Evolutionary conservation across 2,888 invertebrate species (phyloP), one percentile per base, ranked within the genome.

Genomic region (Mythimna ferrago): DNA sequence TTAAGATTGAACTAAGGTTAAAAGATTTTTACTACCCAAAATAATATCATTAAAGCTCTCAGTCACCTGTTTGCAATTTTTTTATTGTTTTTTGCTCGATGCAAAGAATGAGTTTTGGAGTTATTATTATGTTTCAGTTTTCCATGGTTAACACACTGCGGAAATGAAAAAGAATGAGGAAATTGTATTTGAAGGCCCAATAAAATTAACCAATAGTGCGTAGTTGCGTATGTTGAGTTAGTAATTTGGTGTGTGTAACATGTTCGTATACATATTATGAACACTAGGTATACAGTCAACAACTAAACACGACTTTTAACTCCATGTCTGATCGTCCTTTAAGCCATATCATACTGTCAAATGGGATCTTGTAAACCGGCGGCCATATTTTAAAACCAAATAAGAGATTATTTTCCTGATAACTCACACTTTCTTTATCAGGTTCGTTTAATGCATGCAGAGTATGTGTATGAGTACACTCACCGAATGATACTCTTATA

Each of bases 331-430:
- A 57, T 26, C 41, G 61, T 41, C 61, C 21, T 21, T 41, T 41
- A 38, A 35, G 3, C 53, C 73, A 56, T 38, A 56, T 61, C 64
- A 72, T 48, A 32, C 41, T 38, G 32, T 64, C 65, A 73, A 57
- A 19, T 51, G 6, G 10, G 19, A 16, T 64, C 19, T 32, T 57
- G 57, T 73, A 51, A 57, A 58, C 32, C 11, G 58, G 6, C 11
- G 21, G 66, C 7, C 38, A 41, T 41, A 57, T 35, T 58, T 66
- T 35, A 58, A 48, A 65, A 5, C 11, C 41, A 66, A 66, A 44
- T 26, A 58, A 66, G 16, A 51, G 35, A 41, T 66, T 73, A 58
- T 73, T 73, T 41, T 26, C 41, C 58, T 53, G 41, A 73, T 53
- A 74, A 58, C 51, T 48, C 7, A 14, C 4, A 32, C 19, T 58